Evolutionary conservation across 2,888 invertebrate species (phyloP).

Genomic region (Gibbula magus): DNA sequence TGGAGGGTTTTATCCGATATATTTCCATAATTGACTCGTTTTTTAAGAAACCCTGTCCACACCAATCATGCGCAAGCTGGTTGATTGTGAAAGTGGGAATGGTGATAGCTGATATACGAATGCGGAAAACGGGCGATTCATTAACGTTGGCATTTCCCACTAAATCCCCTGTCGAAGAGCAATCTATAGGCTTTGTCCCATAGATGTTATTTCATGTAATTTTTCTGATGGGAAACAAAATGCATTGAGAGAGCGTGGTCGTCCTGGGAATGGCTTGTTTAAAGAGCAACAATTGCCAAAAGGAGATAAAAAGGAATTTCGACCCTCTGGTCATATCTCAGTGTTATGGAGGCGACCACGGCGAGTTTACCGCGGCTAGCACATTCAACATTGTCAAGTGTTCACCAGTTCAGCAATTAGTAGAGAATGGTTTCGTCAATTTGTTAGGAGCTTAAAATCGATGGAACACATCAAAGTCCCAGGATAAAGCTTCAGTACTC

Average conservation of each 20-base stretch:
- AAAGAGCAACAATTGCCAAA: slow-evolving; percentile 16
- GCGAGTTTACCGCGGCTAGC: slow-evolving; percentile 2
- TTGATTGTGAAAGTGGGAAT: slow-evolving; percentile 3
- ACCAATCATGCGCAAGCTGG: background rate
- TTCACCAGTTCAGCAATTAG: slow-evolving; percentile 15
- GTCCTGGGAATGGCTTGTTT: background rate
- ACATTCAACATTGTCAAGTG: slow-evolving; percentile 5
- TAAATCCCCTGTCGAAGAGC: slow-evolving; percentile 3
- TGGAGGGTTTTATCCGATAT: slow-evolving; percentile 14
- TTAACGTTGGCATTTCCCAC: slow-evolving; percentile 7
- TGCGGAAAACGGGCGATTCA: slow-evolving; percentile 10
- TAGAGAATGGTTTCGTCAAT: slow-evolving; percentile 9
- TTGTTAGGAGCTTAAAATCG: slow-evolving; percentile 6
- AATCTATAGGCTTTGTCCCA: slow-evolving; percentile 15
- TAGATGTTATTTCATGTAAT: slow-evolving; percentile 16
- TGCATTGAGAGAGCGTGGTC: background rate
- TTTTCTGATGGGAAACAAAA: slow-evolving; percentile 20
- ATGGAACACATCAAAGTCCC: slow-evolving; percentile 14
- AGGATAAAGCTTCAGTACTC: background rate
- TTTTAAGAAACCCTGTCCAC: background rate
- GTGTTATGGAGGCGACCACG: background rate
- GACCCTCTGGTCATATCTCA: background rate
- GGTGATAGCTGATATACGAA: slow-evolving; percentile 15
- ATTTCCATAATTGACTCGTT: slow-evolving; percentile 21
- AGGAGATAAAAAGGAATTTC: slow-evolving; percentile 1